Conservation (phyloP, 2,888 invertebrate genomes). For the Hypselothyrea guttata region DNA sequence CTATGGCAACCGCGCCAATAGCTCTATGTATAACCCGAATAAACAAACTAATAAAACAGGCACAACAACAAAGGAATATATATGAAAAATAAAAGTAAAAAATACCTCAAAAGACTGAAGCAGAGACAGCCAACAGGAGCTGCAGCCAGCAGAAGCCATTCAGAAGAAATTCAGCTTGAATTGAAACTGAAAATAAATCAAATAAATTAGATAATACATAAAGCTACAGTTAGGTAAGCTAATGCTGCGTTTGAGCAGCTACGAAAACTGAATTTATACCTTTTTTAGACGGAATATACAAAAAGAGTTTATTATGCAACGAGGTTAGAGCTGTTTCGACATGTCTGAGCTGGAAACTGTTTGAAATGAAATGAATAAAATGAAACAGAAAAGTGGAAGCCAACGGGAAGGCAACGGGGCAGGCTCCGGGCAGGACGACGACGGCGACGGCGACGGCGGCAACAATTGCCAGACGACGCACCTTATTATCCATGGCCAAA, state of each 20-base stretch:
- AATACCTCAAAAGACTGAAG: constrained; percentile 52
- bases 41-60: constrained; percentile 82
- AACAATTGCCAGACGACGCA: constrained; percentile 59
- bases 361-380: too few relatives aligned
- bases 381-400: constrained; percentile 70
- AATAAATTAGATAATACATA: constrained; percentile 44
- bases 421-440: constrained; percentile 44
- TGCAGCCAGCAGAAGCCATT: constrained; percentile 29
- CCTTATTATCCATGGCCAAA: constrained; percentile 80
- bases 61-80: constrained; percentile 23
- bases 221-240: constrained; percentile 10
- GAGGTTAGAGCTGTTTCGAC: constrained; percentile 17
- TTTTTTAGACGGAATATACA: not conserved
- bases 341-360: constrained; percentile 45
- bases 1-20: constrained; percentile 80
- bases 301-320: constrained; percentile 64
- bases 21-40: constrained; percentile 81
- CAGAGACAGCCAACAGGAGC: constrained; percentile 42
- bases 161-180: constrained; percentile 21
- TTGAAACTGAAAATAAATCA: constrained; percentile 22
- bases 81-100: constrained; percentile 4
- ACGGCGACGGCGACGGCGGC: constrained; percentile 33
- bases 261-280: too few relatives aligned
- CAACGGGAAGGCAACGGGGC: constrained; percentile 53
- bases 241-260: not conserved